These are phyloP conservation scores for Pogonocherus hispidulus DNA, from an alignment of 2,888 invertebrate species.

Conservation along the genomic window DNA sequence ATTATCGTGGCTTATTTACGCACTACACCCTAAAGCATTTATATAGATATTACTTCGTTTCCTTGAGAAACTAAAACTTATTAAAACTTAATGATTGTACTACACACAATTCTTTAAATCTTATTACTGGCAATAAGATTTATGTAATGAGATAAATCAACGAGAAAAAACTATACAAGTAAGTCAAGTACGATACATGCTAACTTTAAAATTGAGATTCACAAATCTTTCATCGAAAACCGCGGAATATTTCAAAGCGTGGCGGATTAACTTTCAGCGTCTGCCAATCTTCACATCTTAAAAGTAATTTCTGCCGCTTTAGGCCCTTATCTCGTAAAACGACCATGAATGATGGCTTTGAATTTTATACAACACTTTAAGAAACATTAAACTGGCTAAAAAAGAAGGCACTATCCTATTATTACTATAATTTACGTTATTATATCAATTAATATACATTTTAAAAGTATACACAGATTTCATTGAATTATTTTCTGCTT, in stretches of 20 bases:
- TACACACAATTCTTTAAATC: slow-evolving; percentile 61
- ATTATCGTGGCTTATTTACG: slow-evolving; percentile 12
- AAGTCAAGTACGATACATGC: slow-evolving; percentile 3
- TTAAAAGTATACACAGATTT: background rate
- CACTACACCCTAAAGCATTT: slow-evolving; percentile 29
- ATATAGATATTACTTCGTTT: slow-evolving; percentile 26
- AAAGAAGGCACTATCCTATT: background rate
- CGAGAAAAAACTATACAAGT: slow-evolving; percentile 18
- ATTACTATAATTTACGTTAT: background rate
- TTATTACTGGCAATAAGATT: slow-evolving; percentile 41
- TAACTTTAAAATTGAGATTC: background rate
- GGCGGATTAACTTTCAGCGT: no score
- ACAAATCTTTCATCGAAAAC: background rate
- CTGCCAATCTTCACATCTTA: background rate
- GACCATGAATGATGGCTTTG: no score
- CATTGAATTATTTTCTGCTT: background rate
- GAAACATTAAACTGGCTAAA: background rate
- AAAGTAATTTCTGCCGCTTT: background rate
- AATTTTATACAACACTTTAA: no score
- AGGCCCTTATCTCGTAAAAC: background rate
- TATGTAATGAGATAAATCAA: slow-evolving; percentile 32
- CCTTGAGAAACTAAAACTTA: slow-evolving; percentile 34
- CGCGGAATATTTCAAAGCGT: no score
- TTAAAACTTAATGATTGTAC: slow-evolving; percentile 59
- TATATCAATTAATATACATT: background rate